These are phyloP conservation scores for Urechis unicinctus DNA, from an alignment of 2,888 invertebrate genomes.

Conservation along the genomic window DNA sequence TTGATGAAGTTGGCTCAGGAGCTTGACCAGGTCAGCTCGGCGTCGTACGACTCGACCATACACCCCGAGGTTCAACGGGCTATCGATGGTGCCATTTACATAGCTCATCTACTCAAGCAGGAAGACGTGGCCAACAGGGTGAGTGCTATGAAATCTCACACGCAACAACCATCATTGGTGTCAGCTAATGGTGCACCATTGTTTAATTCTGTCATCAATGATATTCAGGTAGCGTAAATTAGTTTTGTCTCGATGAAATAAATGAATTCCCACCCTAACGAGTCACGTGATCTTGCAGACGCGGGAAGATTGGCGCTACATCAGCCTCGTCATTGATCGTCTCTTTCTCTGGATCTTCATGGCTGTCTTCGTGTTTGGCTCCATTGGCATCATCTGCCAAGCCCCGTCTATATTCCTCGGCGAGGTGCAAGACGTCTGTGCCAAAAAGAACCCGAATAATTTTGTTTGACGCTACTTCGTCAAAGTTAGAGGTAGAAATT, in stretches of 20 bases:
- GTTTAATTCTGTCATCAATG: no score
- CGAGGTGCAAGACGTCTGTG: constrained; percentile 17
- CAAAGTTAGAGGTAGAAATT: no score
- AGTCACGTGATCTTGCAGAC: no score
- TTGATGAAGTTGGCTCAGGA: constrained; percentile 20
- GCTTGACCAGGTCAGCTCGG: constrained; percentile 17
- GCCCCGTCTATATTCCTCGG: constrained; percentile 45
- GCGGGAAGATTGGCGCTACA: constrained; percentile 48
- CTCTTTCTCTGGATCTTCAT: constrained; percentile 45
- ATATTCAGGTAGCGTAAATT: no score
- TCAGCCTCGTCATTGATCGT: constrained; percentile 48
- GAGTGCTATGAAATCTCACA: no score
- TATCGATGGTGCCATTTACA: constrained; percentile 24
- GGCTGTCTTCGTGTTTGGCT: constrained; percentile 42
- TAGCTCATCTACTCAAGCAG: constrained; percentile 24
- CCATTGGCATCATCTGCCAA: constrained; percentile 43
- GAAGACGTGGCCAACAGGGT: constrained; percentile 23
- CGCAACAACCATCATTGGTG: no score
- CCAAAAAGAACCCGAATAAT: no score
- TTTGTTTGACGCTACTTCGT: no score
- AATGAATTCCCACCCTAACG: no score
- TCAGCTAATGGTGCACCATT: no score
- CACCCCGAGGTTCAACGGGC: constrained; percentile 21
- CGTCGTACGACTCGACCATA: constrained; percentile 7
- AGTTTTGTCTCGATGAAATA: no score